Percentiles rank a stretch among this genome's conserved stretches.
These are phyloP conservation scores for Anthoscopus minutus DNA, from an alignment of 2,113 vertebrate genomes.

Conservation along the genomic window DNA sequence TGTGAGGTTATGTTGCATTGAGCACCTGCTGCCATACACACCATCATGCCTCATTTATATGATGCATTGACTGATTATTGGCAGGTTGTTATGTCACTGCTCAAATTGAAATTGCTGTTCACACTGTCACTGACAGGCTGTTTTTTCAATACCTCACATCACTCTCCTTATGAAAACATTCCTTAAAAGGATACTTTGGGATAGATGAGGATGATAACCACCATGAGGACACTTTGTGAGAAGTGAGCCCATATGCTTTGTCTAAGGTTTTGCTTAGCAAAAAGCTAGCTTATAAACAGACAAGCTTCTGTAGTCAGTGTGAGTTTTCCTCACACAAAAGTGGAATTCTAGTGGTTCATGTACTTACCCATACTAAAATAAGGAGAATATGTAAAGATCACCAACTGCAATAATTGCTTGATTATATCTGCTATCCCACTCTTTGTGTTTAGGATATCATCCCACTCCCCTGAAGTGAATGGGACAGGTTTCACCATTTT, in stretches of 20 bases:
- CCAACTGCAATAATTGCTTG: neutral
- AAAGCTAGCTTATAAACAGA: neutral
- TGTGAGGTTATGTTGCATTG: neutral
- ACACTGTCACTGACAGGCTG: neutral
- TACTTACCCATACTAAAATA: neutral
- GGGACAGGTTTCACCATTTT: neutral
- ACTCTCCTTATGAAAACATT: neutral
- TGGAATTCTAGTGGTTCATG: neutral
- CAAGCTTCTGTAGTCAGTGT: neutral
- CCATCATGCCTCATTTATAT: neutral
- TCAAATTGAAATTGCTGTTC: neutral
- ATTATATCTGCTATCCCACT: neutral
- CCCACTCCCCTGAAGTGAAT: neutral
- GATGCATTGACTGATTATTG: neutral
- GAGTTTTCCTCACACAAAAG: neutral
- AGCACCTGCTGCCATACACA: neutral
- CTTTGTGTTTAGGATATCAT: neutral
- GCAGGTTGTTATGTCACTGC: neutral
- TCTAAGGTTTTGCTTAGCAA: neutral
- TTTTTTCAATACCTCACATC: neutral
- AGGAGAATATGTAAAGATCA: neutral
- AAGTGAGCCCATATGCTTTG: neutral
- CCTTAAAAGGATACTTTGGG: neutral
- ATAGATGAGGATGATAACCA: neutral
- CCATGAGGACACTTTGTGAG: neutral